Percentiles rank a stretch among this genome's conserved stretches.
phyloP scores from a whole-genome alignment of 2,113 vertebrate species.

The Gopherus evgoodei region DNA sequence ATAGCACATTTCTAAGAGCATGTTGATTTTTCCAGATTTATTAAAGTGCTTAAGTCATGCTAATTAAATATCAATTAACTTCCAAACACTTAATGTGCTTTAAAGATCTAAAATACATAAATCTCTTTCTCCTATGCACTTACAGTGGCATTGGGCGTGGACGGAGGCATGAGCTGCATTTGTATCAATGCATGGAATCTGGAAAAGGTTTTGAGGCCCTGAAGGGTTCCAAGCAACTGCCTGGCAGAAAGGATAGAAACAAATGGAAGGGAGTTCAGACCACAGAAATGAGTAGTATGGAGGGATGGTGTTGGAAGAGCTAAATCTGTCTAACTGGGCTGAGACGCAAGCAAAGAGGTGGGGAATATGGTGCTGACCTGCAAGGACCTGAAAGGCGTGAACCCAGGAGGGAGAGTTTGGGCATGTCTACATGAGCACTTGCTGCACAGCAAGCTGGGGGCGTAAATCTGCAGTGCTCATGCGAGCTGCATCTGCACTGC shows the following conservation, averaged over 20 bases:
- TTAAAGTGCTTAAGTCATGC: slow-evolving; percentile 62
- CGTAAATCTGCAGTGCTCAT: neutral
- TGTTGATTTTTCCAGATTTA: slow-evolving; percentile 47
- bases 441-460: neutral
- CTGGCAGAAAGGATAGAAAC: neutral
- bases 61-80: slow-evolving; percentile 71
- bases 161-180: neutral
- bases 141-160: slow-evolving; percentile 4
- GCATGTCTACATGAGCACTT: neutral
- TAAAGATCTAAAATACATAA: slow-evolving; percentile 55
- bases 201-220: neutral
- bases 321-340: neutral
- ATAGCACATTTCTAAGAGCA: slow-evolving; percentile 29
- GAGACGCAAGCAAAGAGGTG: too few relatives aligned
- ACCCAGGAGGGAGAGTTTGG: neutral
- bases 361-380: neutral
- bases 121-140: slow-evolving; percentile 22
- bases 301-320: neutral
- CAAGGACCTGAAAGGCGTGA: neutral
- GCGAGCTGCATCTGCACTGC: too few relatives aligned
- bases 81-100: slow-evolving; percentile 49
- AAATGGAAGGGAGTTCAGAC: neutral
- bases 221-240: neutral
- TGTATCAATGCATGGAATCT: neutral
- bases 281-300: too few relatives aligned